phyloP scores from a whole-genome alignment of 1,140 invertebrate genomes.

The Leptonema lineaticorne region DNA sequence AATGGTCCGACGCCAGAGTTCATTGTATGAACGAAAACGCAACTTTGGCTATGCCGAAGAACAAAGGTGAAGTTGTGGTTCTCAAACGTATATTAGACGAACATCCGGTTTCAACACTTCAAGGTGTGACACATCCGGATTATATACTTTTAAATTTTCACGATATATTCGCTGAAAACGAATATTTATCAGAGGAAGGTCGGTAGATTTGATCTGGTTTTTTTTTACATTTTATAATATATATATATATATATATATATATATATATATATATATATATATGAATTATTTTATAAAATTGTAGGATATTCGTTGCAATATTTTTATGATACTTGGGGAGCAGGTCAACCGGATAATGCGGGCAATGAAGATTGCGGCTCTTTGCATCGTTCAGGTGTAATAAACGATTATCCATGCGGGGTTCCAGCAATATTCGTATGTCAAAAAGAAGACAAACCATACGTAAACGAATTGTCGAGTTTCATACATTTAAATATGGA shows the following conservation, averaged over 20 bases:
- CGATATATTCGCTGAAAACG: conserved; percentile 18
- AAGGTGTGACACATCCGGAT: neutral
- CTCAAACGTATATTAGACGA: neutral
- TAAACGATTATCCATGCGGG: conserved; percentile 35
- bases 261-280: no score
- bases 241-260: no score
- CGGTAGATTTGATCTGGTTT: neutral
- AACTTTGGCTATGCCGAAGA: conserved; percentile 19
- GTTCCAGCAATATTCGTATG: conserved; percentile 22
- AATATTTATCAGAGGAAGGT: conserved; percentile 6
- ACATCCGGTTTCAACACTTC: neutral
- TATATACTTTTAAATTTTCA: conserved; percentile 10
- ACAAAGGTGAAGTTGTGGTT: neutral
- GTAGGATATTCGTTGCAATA: conserved; percentile 20
- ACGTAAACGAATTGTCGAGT: neutral
- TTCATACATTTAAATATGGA: neutral
- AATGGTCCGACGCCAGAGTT: conserved; percentile 5
- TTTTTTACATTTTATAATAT: neutral
- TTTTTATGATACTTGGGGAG: conserved; percentile 23
- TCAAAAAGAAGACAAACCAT: conserved; percentile 6
- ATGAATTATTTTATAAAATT: neutral
- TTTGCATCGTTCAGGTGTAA: conserved; percentile 16
- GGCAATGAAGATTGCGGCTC: conserved; percentile 38
- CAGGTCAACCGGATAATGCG: conserved; percentile 31
- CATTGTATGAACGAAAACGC: conserved; percentile 6